These are phyloP conservation scores for Neofelis nebulosa DNA, from an alignment of 2,113 vertebrate species.

Conservation along the genomic window DNA sequence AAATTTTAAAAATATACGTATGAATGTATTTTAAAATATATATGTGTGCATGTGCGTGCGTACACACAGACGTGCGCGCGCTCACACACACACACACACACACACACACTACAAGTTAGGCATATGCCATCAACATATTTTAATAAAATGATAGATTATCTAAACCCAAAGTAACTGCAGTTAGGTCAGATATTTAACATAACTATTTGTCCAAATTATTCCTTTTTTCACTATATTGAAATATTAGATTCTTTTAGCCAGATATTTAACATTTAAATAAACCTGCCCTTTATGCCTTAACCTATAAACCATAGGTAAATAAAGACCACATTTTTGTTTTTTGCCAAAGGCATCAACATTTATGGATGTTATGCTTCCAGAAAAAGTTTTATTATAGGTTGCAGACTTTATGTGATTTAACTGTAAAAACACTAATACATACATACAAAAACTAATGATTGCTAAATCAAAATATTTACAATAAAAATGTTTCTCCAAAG, in stretches of 20 bases:
- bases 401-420: constrained; percentile 5
- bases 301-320: not conserved
- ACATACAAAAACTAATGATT: not conserved
- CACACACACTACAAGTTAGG: not conserved
- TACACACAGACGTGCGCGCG: not conserved
- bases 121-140: not conserved
- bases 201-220: not conserved
- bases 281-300: not conserved
- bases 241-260: not conserved
- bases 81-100: not conserved
- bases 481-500: not conserved
- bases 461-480: constrained; percentile 4
- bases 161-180: not conserved
- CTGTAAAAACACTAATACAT: not conserved
- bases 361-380: not conserved
- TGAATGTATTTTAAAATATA: not conserved
- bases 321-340: not conserved
- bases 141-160: not conserved
- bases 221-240: not conserved
- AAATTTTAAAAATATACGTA: not conserved
- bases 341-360: constrained; percentile 12
- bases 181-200: not conserved
- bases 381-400: not conserved
- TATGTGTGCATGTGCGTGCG: not conserved
- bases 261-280: constrained; percentile 12